phyloP scores from a whole-genome alignment of 64 coral and sea anemone species.

The Dendronephthya gigantea region DNA sequence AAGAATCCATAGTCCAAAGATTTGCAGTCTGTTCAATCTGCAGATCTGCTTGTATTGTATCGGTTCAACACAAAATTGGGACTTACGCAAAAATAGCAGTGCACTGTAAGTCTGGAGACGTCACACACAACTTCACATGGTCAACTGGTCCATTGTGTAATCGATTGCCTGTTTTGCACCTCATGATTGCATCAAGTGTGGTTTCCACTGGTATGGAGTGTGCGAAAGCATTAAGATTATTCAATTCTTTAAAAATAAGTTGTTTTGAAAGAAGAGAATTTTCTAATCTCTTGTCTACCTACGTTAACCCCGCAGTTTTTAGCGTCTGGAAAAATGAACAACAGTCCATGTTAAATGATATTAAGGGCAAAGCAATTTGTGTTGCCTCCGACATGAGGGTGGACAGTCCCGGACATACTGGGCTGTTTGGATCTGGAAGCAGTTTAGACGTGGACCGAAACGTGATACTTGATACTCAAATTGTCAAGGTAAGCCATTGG shows the following conservation, averaged over 20 bases:
- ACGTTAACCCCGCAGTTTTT: neutral
- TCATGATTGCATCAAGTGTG: neutral
- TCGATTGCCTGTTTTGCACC: neutral
- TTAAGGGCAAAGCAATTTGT: neutral
- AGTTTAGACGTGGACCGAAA: slow-evolving; percentile 7
- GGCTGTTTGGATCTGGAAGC: slow-evolving; percentile 15
- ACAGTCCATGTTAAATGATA: neutral
- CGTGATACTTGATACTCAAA: slow-evolving; percentile 12
- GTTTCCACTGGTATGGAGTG: neutral
- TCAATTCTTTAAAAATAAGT: neutral
- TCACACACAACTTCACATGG: neutral
- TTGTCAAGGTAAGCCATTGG: slow-evolving; percentile 15
- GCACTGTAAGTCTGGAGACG: neutral
- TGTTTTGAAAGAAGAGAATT: neutral
- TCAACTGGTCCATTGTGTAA: neutral
- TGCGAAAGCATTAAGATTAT: neutral
- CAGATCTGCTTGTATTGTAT: neutral
- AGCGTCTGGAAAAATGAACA: slow-evolving; percentile 10
- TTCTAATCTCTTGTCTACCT: neutral
- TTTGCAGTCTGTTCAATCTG: neutral
- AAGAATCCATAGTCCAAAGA: neutral
- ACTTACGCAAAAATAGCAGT: neutral
- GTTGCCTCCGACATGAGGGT: slow-evolving; percentile 19
- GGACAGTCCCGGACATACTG: slow-evolving; percentile 16
- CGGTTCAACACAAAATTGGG: neutral